phyloP scores from a whole-genome alignment of 2,888 invertebrate species.

The Chorisops tibialis region DNA sequence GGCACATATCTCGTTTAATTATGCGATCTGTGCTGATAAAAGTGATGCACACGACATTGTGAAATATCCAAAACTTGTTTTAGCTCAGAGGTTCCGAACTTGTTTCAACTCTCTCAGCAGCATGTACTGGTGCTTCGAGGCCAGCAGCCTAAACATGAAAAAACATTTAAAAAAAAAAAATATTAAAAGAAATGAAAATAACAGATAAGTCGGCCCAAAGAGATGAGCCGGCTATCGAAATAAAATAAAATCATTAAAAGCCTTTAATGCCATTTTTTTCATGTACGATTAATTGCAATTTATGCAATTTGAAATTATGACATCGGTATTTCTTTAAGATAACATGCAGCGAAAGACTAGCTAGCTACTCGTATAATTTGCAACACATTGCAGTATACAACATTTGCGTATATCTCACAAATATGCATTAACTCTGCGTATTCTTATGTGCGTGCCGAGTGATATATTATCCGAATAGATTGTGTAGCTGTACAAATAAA shows the following conservation, averaged over 20 bases:
- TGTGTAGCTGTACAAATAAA: no score
- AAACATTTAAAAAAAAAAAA: no score
- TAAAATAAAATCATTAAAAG: slow-evolving; percentile 25
- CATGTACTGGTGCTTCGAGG: no score
- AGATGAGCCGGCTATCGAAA: background rate
- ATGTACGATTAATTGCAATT: slow-evolving; percentile 20
- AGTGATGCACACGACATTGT: slow-evolving; percentile 22
- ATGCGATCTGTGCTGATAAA: slow-evolving; percentile 17
- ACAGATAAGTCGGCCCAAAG: no score
- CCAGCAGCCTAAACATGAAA: no score
- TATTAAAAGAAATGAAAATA: no score
- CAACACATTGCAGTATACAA: no score
- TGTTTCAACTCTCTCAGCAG: slow-evolving; percentile 1
- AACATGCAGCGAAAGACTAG: slow-evolving; percentile 20
- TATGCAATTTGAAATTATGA: slow-evolving; percentile 24
- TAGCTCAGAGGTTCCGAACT: slow-evolving; percentile 1
- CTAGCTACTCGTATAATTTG: no score
- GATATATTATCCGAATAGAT: no score
- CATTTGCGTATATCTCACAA: no score
- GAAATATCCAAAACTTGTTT: slow-evolving; percentile 18
- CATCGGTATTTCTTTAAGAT: slow-evolving; percentile 23
- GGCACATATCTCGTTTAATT: slow-evolving; percentile 5
- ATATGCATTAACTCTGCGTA: no score
- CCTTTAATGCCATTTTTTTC: slow-evolving; percentile 6
- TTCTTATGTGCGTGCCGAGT: no score